Evolutionary conservation across 2,797 vertebrate genomes (phyloP).

Genomic region (Nannoperca obscura): DNA sequence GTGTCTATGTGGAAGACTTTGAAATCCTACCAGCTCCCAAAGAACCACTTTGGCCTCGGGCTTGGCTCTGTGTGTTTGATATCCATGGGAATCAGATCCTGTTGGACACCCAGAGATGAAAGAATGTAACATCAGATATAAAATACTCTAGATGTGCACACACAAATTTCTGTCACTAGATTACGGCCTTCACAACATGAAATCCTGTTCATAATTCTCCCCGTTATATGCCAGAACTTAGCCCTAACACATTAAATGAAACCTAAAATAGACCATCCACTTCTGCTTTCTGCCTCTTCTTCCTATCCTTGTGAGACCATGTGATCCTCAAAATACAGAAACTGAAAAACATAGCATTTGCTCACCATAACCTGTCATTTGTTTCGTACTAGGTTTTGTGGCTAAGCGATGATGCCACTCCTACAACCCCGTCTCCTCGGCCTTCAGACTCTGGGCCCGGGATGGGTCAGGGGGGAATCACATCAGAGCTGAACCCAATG

Average conservation of each 20-base stretch:
- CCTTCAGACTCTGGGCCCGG: conserved; percentile 63
- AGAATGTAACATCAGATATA: neutral
- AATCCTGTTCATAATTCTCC: neutral
- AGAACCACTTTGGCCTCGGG: neutral
- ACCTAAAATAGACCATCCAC: neutral
- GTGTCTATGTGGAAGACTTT: conserved; percentile 18
- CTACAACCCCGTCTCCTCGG: conserved; percentile 78
- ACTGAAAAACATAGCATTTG: neutral
- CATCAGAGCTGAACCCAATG: conserved; percentile 58
- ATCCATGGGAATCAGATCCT: neutral
- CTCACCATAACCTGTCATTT: conserved; percentile 17
- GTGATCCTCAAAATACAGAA: neutral
- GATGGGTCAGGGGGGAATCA: conserved; percentile 59
- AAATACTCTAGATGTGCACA: neutral
- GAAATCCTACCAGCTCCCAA: conserved; percentile 11
- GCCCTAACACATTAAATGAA: neutral
- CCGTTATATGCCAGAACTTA: conserved; percentile 5
- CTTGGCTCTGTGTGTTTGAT: neutral
- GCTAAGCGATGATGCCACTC: conserved; percentile 85
- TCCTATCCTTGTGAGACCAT: neutral
- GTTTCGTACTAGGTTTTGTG: conserved; percentile 85
- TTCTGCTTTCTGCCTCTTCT: neutral
- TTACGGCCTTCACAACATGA: neutral
- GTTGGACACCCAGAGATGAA: neutral
- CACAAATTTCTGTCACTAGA: neutral